phyloP scores from a whole-genome alignment of 2,888 invertebrate genomes.

The Folsomia candida region DNA sequence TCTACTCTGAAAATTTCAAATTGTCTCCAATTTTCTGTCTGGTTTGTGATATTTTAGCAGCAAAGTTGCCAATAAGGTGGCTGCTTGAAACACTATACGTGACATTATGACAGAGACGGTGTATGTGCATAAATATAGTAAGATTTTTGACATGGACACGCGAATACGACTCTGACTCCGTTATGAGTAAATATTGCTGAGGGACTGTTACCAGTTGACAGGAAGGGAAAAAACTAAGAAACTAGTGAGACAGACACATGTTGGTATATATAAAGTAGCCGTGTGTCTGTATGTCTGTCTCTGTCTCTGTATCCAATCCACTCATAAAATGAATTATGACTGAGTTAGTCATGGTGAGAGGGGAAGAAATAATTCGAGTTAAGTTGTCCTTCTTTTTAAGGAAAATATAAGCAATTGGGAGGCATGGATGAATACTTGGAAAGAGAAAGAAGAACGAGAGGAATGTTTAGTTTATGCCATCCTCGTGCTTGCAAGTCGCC shows the following conservation, averaged over 20 bases:
- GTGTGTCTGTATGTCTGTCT: not conserved
- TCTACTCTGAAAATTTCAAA: not conserved
- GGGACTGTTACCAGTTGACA: not conserved
- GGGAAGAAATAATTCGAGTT: not conserved
- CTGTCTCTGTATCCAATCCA: not conserved
- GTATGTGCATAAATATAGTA: no score
- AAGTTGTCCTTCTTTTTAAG: no score
- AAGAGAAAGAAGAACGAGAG: not conserved
- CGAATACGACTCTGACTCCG: not conserved
- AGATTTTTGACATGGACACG: not conserved
- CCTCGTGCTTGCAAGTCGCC: not conserved
- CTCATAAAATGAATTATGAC: not conserved
- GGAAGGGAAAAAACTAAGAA: not conserved
- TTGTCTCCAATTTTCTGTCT: not conserved
- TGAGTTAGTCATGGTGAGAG: not conserved
- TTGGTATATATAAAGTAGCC: not conserved
- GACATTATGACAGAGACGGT: no score
- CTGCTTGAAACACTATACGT: no score
- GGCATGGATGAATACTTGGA: not conserved
- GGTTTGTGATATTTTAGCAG: not conserved
- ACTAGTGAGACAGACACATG: not conserved
- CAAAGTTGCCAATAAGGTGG: not conserved
- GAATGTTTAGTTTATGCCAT: not conserved
- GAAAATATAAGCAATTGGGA: not conserved
- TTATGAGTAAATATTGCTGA: not conserved